These are phyloP conservation scores for Zoroaster sp. DNA, from an alignment of 53 echinoderm and acorn worm species.

Conservation along the genomic window DNA sequence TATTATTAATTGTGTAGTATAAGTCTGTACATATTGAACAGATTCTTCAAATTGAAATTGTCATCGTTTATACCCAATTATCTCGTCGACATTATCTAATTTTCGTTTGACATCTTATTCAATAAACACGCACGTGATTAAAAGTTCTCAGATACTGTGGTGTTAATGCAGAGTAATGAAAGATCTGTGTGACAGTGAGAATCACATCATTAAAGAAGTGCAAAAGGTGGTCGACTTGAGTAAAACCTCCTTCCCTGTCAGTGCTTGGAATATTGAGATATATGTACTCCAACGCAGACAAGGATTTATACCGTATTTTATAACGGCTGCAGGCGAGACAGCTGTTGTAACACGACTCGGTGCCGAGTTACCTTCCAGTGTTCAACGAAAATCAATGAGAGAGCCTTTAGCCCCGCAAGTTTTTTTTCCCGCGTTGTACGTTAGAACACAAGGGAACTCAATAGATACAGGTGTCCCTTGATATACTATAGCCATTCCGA, in stretches of 20 bases:
- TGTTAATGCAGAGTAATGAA: no score
- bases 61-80: background rate
- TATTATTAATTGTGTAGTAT: no score
- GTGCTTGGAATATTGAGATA: constrained; percentile 6
- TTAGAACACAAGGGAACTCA: background rate
- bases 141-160: background rate
- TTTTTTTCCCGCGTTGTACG: background rate
- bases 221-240: constrained; percentile 13
- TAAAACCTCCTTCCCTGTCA: background rate
- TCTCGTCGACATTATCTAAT: background rate
- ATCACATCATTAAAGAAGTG: background rate
- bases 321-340: constrained; percentile 36
- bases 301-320: constrained; percentile 37
- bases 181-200: no score
- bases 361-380: constrained; percentile 1
- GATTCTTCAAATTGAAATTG: background rate
- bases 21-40: no score
- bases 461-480: constrained; percentile 30
- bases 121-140: background rate
- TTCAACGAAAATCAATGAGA: constrained; percentile 33
- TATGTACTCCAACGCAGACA: background rate
- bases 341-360: constrained; percentile 51
- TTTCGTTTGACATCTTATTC: background rate
- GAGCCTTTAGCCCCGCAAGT: constrained; percentile 2
- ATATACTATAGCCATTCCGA: constrained; percentile 6